Conservation (phyloP, 2,888 invertebrate genomes). For the Scelioninae gen. 2 region DNA sequence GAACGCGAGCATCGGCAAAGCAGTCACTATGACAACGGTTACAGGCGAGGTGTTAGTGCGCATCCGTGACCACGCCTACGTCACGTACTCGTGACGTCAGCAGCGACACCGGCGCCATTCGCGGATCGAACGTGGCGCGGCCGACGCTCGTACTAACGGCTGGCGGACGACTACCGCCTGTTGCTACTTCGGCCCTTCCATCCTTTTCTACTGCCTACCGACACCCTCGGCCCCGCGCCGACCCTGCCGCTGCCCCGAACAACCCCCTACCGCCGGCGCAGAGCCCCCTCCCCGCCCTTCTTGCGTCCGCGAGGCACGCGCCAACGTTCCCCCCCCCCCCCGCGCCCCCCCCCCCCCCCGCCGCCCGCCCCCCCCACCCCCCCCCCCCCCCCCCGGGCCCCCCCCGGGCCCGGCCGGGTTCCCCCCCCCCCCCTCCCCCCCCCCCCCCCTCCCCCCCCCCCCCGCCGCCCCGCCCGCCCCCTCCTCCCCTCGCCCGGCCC, state of each 20-base stretch:
- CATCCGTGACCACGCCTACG: conserved; percentile 75
- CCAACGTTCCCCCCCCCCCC: too few relatives aligned
- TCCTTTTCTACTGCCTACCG: conserved; percentile 33
- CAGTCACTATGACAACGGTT: conserved; percentile 74
- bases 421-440: too few relatives aligned
- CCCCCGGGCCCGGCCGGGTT: too few relatives aligned
- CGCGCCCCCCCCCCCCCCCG: too few relatives aligned
- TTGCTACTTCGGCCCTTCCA: conserved; percentile 69
- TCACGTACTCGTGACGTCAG: conserved; percentile 73
- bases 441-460: too few relatives aligned
- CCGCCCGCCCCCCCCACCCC: too few relatives aligned
- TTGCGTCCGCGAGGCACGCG: too few relatives aligned
- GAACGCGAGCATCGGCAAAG: conserved; percentile 71
- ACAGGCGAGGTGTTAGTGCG: conserved; percentile 75
- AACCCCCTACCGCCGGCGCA: conserved; percentile 35
- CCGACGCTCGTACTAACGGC: conserved; percentile 58
- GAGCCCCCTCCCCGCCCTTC: too few relatives aligned
- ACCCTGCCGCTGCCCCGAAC: conserved; percentile 23
- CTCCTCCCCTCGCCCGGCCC: too few relatives aligned
- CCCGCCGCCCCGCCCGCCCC: too few relatives aligned
- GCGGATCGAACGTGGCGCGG: conserved; percentile 67
- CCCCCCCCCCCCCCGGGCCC: too few relatives aligned
- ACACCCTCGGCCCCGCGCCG: conserved; percentile 19
- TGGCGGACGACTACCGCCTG: conserved; percentile 69
- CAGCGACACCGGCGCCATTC: conserved; percentile 67